Evolutionary conservation across 2,797 vertebrate species (phyloP).

Genomic region (Eospalax fontanierii): DNA sequence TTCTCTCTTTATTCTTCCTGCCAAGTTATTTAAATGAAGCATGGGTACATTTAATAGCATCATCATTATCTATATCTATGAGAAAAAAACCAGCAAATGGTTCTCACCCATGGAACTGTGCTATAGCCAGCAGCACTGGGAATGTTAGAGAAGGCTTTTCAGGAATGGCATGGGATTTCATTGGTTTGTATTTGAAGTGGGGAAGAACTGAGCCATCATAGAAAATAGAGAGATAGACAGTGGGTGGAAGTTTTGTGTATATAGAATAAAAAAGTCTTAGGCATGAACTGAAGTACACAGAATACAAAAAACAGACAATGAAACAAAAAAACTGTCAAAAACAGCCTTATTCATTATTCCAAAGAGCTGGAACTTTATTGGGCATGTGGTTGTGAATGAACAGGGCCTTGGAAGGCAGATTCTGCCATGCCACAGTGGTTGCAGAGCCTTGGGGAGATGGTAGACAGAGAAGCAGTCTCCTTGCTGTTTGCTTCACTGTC

Average conservation of each 20-base stretch:
- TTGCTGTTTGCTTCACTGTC: no score
- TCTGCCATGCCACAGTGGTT: no score
- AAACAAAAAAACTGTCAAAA: background rate
- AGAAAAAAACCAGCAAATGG: background rate
- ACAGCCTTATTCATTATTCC: background rate
- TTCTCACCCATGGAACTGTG: background rate
- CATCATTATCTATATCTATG: background rate
- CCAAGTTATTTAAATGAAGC: background rate
- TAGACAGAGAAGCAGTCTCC: background rate
- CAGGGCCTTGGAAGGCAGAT: background rate
- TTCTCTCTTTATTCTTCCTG: rapidly evolving
- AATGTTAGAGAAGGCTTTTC: background rate
- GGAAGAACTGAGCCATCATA: no score
- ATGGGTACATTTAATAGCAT: no score
- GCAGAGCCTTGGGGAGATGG: no score
- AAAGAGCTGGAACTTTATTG: background rate
- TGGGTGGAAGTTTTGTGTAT: no score
- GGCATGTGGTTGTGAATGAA: background rate
- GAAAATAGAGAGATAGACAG: no score
- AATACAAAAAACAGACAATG: rapidly evolving
- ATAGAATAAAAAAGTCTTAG: background rate
- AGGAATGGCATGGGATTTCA: background rate
- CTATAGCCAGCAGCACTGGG: rapidly evolving
- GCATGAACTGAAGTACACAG: background rate
- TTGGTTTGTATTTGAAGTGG: background rate